A percentile compares a stretch with the other conserved stretches of the same genome.
Evolutionary conservation across 2,797 vertebrate species (phyloP).

Genomic region (Lutjanus argentimaculatus): DNA sequence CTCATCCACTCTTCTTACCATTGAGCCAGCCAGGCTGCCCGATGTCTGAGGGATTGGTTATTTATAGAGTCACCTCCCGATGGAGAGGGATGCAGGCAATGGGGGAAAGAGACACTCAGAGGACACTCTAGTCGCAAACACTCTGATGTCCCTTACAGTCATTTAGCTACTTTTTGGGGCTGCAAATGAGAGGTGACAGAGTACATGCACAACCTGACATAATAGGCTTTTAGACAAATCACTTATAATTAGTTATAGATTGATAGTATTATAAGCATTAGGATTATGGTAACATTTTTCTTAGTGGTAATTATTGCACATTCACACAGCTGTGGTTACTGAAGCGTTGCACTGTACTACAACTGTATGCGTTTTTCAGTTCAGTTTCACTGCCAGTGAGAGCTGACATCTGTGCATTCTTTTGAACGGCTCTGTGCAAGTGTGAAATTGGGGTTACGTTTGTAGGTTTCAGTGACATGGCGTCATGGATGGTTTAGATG

Average conservation of each 20-base stretch:
- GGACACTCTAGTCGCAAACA: slow-evolving; percentile 55
- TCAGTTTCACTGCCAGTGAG: slow-evolving; percentile 5
- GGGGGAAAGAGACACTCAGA: slow-evolving; percentile 63
- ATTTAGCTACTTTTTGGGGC: slow-evolving; percentile 33
- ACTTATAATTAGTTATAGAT: neutral
- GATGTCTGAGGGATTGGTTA: slow-evolving; percentile 78
- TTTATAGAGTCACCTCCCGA: slow-evolving; percentile 80
- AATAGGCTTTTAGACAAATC: neutral
- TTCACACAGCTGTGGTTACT: neutral
- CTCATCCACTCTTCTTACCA: slow-evolving; percentile 69
- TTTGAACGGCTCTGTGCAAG: neutral
- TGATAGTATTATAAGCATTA: neutral
- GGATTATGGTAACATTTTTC: neutral
- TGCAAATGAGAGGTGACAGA: slow-evolving; percentile 21
- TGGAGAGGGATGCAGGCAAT: slow-evolving; percentile 58
- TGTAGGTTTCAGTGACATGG: neutral
- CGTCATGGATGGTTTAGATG: neutral
- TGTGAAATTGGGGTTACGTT: slow-evolving; percentile 12
- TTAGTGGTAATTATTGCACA: neutral
- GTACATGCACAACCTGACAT: neutral
- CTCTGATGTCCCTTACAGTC: slow-evolving; percentile 36
- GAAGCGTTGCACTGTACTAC: neutral
- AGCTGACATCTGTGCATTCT: neutral
- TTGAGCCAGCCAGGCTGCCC: slow-evolving; percentile 58
- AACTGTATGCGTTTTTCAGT: neutral